Conservation (phyloP, 2,797 vertebrate species). For the Phrynocephalus vlangalii region DNA sequence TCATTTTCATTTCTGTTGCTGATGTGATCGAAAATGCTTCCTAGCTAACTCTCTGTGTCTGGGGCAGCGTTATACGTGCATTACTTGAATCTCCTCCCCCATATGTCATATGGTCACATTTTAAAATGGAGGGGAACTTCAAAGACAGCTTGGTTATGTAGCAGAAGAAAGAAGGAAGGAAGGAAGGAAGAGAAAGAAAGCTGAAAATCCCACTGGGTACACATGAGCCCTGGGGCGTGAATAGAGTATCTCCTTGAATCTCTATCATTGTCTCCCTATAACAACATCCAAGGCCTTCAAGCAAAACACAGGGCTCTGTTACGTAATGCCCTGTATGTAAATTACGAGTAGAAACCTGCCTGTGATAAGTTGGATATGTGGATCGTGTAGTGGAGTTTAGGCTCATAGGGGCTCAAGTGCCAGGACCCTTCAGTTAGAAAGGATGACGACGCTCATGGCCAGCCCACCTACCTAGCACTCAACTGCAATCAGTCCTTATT, state of each 20-base stretch:
- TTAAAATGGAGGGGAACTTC: neutral
- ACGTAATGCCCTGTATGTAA: neutral
- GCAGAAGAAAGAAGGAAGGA: neutral
- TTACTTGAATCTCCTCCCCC: neutral
- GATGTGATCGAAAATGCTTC: neutral
- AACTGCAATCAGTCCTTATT: neutral
- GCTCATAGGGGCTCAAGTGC: neutral
- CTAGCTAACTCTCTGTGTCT: neutral
- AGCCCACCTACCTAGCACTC: neutral
- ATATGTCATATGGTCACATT: neutral
- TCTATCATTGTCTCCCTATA: neutral
- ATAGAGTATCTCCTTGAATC: neutral
- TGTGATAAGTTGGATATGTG: neutral
- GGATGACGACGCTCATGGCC: neutral
- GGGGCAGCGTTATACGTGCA: neutral
- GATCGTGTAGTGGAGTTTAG: neutral
- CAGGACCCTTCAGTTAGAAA: neutral
- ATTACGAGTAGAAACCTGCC: conserved; percentile 1
- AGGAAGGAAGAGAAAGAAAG: neutral
- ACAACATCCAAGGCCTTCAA: neutral
- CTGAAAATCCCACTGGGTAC: neutral
- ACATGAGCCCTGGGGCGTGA: neutral
- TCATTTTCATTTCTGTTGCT: neutral
- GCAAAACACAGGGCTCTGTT: neutral
- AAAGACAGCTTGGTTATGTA: neutral